These are phyloP conservation scores for Neomicropteryx cornuta DNA, from an alignment of 1,140 invertebrate genomes.

Conservation along the genomic window DNA sequence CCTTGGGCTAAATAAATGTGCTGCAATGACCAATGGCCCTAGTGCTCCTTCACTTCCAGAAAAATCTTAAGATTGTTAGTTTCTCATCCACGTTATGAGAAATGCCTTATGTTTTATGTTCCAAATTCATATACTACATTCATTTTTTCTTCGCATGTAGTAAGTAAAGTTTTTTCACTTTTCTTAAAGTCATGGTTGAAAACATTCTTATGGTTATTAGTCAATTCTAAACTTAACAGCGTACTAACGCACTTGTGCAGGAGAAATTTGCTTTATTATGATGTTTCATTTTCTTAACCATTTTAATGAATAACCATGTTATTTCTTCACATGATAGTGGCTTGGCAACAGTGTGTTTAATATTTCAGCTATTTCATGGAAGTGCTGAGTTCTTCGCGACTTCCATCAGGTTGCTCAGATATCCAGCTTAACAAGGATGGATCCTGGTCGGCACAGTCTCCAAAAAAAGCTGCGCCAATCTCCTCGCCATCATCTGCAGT, in stretches of 20 bases:
- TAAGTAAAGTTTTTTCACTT: no score
- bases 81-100: no score
- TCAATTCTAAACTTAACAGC: not conserved
- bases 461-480: slow-evolving; percentile 43
- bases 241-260: not conserved
- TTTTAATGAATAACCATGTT: not conserved
- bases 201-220: not conserved
- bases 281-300: not conserved
- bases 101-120: no score
- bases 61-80: no score
- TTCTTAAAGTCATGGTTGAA: not conserved
- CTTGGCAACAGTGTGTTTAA: no score
- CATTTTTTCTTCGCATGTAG: no score
- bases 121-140: no score
- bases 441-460: slow-evolving; percentile 68
- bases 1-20: no score
- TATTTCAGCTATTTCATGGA: slow-evolving; percentile 66
- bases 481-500: slow-evolving; percentile 19
- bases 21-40: no score
- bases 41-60: no score
- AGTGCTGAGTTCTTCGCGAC: slow-evolving; percentile 53
- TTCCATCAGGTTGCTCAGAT: slow-evolving; percentile 62
- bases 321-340: no score
- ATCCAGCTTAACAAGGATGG: slow-evolving; percentile 84
- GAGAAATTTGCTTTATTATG: not conserved